Base-by-base conservation (phyloP, 2,797 vertebrate species). In the Enoplosus armatus region DNA sequence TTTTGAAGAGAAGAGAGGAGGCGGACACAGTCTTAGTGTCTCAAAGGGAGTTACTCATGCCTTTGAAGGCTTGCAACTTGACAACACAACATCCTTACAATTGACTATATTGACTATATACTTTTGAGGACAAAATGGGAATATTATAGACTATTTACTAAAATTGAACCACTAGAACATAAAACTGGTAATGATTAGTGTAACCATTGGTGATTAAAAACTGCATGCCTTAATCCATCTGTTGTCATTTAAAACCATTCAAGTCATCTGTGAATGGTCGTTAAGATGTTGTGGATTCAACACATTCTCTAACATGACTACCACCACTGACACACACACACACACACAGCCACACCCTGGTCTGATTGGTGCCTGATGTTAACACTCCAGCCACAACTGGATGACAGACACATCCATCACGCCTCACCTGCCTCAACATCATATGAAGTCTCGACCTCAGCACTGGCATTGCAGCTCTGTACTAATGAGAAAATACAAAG, bases 401-500 rank as follows among this genome's bases (percentile, higher is more conserved):
- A 87, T 66, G 59, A 88, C 83, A 77, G 82, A 85, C 73, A 37
- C 68, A 79, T 89, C 58, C 16, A 90, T 88, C 77, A 86, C n/a
- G 4, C 75, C 70, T 75, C 77, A 90, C 80, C 82, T 67, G 82
- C 72, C 63, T 58, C 63, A 8, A 51, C 79, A 72, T 65, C 74
- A 66, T 56, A 72, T 35, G 66, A 80, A 64, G 74, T 31, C 70
- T 61, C 62, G 4, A 75, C 87, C 72, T 63, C 63, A 41, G 54
- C n/a, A 7, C 79, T 65, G 77, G 65, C 75, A 68, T 90, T 33
- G 81, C 89, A 85, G 48, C 81, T 87, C 73, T 3, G 78, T 62
- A 72, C 89, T 92, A 92, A 93, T 94, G 91, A 91, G 86, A 90
- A 91, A 91, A 82, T 72, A 75, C 72, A 85, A 80, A 66, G 79